phyloP scores from a whole-genome alignment of 2,797 vertebrate species.

The Percopsis omiscomaycus region DNA sequence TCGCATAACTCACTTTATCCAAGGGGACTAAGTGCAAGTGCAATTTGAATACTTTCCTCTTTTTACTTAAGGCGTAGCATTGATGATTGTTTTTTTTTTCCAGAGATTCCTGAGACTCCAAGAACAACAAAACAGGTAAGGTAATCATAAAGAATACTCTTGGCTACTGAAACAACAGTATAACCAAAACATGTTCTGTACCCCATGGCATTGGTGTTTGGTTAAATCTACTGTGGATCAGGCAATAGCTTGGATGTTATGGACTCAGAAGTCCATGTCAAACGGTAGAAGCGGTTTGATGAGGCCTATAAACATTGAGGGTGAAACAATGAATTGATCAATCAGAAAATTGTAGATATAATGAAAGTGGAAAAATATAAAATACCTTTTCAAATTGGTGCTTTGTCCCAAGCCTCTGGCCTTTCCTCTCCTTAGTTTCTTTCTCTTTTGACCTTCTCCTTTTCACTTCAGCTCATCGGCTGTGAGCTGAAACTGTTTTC shows the following conservation, averaged over 20 bases:
- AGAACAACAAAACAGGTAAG: slow-evolving; percentile 88
- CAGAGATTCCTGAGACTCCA: slow-evolving; percentile 85
- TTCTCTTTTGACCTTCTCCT: neutral
- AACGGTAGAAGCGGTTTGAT: too few relatives aligned
- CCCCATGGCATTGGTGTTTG: too few relatives aligned
- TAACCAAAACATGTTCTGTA: too few relatives aligned
- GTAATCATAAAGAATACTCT: slow-evolving; percentile 1
- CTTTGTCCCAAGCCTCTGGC: neutral
- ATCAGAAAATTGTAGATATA: too few relatives aligned
- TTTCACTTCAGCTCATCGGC: slow-evolving; percentile 13
- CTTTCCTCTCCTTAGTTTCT: neutral
- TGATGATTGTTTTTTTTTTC: slow-evolving; percentile 36
- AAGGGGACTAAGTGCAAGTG: neutral
- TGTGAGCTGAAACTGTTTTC: neutral
- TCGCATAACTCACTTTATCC: neutral
- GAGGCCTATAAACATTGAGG: too few relatives aligned
- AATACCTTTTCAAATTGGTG: neutral
- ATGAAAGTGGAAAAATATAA: too few relatives aligned
- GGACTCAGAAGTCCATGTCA: too few relatives aligned
- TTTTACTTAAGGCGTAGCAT: slow-evolving; percentile 6
- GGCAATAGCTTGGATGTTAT: too few relatives aligned
- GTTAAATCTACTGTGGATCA: too few relatives aligned
- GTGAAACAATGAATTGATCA: too few relatives aligned
- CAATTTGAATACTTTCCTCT: slow-evolving; percentile 4
- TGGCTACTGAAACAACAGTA: too few relatives aligned